phyloP scores from a whole-genome alignment of 1,140 invertebrate species.

The Tetramorium alpestre region DNA sequence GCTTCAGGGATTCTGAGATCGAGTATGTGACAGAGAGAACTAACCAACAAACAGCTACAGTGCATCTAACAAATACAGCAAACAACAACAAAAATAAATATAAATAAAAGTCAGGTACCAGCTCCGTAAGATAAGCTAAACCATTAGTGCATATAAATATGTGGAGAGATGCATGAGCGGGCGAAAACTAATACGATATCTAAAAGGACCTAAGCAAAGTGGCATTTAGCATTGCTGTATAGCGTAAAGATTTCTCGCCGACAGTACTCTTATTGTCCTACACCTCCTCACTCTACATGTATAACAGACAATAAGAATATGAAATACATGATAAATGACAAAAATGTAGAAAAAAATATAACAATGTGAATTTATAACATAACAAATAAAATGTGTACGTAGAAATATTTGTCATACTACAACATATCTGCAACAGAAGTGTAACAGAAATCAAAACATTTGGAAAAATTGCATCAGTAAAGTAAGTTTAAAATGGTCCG shows the following conservation, averaged over 20 bases:
- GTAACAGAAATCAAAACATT: neutral
- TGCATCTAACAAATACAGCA: slow-evolving; percentile 86
- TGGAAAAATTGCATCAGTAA: neutral
- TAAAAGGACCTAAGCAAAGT: slow-evolving; percentile 66
- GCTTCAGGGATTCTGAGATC: slow-evolving; percentile 84
- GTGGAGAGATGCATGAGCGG: slow-evolving; percentile 65
- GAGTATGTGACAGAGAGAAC: slow-evolving; percentile 85
- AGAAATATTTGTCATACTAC: neutral
- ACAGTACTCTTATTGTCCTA: neutral
- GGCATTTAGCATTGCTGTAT: slow-evolving; percentile 65
- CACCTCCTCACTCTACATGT: neutral
- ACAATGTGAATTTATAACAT: neutral
- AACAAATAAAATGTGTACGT: neutral
- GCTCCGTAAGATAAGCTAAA: slow-evolving; percentile 79
- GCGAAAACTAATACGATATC: slow-evolving; percentile 64
- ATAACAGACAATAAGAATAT: neutral
- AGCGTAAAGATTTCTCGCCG: slow-evolving; percentile 45
- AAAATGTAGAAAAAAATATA: neutral
- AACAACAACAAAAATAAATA: slow-evolving; percentile 86
- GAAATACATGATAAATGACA: neutral
- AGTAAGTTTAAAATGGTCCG: neutral
- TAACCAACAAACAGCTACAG: slow-evolving; percentile 86
- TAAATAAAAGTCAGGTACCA: slow-evolving; percentile 82
- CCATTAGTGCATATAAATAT: slow-evolving; percentile 73
- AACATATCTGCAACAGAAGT: neutral